Percentiles rank a stretch among this genome's conserved stretches.
These are phyloP conservation scores for Megaleporinus macrocephalus DNA, from an alignment of 2,113 vertebrate species.

Conservation along the genomic window DNA sequence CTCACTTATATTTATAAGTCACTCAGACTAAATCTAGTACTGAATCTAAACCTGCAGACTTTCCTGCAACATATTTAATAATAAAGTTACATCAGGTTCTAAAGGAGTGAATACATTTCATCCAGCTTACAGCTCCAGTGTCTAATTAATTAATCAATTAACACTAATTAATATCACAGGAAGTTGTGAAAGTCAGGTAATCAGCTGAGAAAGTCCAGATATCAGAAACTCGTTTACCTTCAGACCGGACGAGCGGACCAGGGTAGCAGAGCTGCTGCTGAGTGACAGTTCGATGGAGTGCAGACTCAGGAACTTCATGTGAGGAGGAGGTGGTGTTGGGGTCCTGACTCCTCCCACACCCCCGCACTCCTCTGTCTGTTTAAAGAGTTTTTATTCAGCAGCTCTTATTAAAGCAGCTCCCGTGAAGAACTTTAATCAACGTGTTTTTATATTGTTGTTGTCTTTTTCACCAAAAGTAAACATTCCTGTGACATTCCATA, in stretches of 20 bases:
- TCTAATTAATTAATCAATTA: too few relatives aligned
- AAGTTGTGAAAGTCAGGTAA: too few relatives aligned
- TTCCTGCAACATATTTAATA: too few relatives aligned
- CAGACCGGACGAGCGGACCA: constrained; percentile 19
- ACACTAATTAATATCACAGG: too few relatives aligned
- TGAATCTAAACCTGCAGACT: too few relatives aligned
- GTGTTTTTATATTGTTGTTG: too few relatives aligned
- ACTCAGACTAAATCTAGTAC: too few relatives aligned
- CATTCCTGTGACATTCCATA: background rate
- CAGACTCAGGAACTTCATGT: constrained; percentile 60
- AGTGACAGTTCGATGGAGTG: constrained; percentile 49
- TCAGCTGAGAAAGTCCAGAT: background rate
- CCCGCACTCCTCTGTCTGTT: background rate
- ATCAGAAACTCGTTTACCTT: constrained; percentile 52
- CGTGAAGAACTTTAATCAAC: constrained; percentile 35
- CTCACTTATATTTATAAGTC: too few relatives aligned
- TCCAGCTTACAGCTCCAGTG: too few relatives aligned
- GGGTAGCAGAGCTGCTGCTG: constrained; percentile 33
- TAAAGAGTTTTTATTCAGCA: constrained; percentile 18
- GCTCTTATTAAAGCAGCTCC: constrained; percentile 41
- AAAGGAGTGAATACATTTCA: too few relatives aligned
- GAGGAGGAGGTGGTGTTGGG: constrained; percentile 61
- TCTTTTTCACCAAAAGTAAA: background rate
- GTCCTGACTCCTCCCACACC: constrained; percentile 30
- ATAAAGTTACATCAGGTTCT: too few relatives aligned